Percentiles rank a stretch among this genome's conserved stretches.
These are phyloP conservation scores for Anastrepha ludens DNA, from an alignment of 1,140 invertebrate genomes.

Conservation along the genomic window DNA sequence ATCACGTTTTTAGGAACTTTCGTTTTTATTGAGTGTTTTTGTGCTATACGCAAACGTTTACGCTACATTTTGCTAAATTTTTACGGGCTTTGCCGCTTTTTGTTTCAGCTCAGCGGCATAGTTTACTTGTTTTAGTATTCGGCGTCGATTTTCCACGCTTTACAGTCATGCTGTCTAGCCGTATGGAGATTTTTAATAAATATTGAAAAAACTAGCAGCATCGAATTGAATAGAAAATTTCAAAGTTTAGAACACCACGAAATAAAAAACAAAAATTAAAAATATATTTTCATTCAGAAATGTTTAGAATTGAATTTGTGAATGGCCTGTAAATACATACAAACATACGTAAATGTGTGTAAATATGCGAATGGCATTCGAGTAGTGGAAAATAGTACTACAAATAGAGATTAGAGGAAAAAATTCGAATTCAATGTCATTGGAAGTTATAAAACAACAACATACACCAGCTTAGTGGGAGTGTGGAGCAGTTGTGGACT, in stretches of 20 bases:
- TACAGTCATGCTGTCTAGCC: neutral
- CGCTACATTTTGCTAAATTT: neutral
- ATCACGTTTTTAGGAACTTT: conserved; percentile 48
- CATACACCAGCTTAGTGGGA: no score
- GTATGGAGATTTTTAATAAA: neutral
- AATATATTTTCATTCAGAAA: conserved; percentile 20
- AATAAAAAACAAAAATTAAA: neutral
- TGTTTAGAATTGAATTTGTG: neutral
- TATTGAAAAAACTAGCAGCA: neutral
- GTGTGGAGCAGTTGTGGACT: no score
- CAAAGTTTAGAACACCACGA: neutral
- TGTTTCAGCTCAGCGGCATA: neutral
- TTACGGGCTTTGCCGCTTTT: neutral
- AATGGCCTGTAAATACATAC: neutral
- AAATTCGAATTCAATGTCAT: no score
- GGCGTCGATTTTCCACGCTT: neutral
- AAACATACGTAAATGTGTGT: no score
- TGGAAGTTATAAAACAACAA: no score
- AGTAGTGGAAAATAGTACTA: no score
- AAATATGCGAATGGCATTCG: no score
- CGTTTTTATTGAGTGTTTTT: conserved; percentile 23
- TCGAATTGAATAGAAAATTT: neutral
- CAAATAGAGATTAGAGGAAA: no score
- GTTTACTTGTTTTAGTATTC: neutral
- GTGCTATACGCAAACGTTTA: neutral